Evolutionary conservation across 2,888 invertebrate species (phyloP), one percentile per base, ranked within the genome.

Genomic region (Amiota communis): DNA sequence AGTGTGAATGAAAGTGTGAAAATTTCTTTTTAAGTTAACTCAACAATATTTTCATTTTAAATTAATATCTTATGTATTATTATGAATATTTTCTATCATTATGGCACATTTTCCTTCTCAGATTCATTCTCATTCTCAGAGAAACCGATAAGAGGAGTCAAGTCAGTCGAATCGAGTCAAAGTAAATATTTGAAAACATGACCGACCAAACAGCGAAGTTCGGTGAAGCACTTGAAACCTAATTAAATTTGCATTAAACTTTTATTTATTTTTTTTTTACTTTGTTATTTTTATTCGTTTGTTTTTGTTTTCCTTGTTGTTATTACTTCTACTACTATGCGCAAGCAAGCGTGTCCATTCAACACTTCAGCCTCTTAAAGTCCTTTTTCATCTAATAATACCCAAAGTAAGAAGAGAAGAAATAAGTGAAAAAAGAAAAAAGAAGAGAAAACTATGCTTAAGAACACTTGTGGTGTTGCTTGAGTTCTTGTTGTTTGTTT

Each of bases 221-320:
- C n/a, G n/a, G n/a, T 81, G 82, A 80, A 84, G 85, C 83, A 83
- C 83, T 83, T 83, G 86, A 83, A 83, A 83, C 83, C 83, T 83
- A 83, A 83, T 83, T 83, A 83, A 83, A 83, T 83, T 83, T 83
- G 85, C 83, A 83, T 83, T 83, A 83, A 82, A 83, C 83, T 83
- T 84, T 85, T 84, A 83, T 80, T 70, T 67, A 53, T 74, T 80
- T 76, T 77, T 49, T 72, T 71, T 53, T 78, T 36, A 57, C 6
- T 36, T 36, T 36, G 36, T 63, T 69, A 61, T 61, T 61, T 61
- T 61, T 61, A 6, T 23, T 61, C 12, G 15, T 61, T 61, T 23
- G 13, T 61, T 13, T 61, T n/a, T 61, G 13, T 61, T 61, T 61
- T 36, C 36, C 36, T 23, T 23, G 23, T 23, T 23, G 23, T 23